These are phyloP conservation scores for Clarias pachynema DNA, from an alignment of 2,797 vertebrate genomes.

Conservation along the genomic window DNA sequence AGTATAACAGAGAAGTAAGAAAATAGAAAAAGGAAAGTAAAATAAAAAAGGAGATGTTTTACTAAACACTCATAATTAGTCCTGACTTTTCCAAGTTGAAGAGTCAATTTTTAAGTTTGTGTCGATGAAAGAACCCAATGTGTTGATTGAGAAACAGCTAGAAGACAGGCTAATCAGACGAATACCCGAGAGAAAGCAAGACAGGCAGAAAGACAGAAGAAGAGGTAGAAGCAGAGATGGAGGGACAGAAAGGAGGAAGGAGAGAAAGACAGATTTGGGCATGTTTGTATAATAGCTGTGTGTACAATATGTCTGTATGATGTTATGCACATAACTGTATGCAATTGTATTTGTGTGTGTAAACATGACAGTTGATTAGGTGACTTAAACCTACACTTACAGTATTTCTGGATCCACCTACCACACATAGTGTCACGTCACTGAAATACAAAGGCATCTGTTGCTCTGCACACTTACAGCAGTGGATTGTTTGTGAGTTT, in stretches of 20 bases:
- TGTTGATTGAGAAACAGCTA: slow-evolving; percentile 6
- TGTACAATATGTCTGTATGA: background rate
- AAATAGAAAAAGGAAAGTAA: slow-evolving; percentile 22
- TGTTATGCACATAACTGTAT: background rate
- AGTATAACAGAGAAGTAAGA: slow-evolving; percentile 21
- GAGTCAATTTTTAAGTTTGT: background rate
- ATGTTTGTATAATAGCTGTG: background rate
- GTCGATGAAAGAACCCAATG: background rate
- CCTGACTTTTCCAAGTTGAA: slow-evolving; percentile 15
- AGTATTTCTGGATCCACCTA: slow-evolving; percentile 8
- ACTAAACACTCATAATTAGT: slow-evolving; percentile 12
- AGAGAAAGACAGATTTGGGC: background rate
- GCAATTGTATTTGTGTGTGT: too few relatives aligned
- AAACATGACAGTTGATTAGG: background rate
- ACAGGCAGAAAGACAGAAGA: background rate
- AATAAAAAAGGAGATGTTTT: slow-evolving; percentile 28
- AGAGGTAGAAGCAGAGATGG: background rate
- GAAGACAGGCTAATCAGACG: slow-evolving; percentile 11
- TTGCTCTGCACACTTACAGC: background rate
- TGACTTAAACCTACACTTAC: background rate
- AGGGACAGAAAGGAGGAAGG: background rate
- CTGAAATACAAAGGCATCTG: background rate
- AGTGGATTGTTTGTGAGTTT: background rate
- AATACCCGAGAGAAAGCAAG: slow-evolving; percentile 3
- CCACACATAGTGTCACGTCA: background rate